Percentiles rank a stretch among this genome's conserved stretches.
Conservation (phyloP, 2,888 invertebrate species). For the Mycalesis mineus region DNA sequence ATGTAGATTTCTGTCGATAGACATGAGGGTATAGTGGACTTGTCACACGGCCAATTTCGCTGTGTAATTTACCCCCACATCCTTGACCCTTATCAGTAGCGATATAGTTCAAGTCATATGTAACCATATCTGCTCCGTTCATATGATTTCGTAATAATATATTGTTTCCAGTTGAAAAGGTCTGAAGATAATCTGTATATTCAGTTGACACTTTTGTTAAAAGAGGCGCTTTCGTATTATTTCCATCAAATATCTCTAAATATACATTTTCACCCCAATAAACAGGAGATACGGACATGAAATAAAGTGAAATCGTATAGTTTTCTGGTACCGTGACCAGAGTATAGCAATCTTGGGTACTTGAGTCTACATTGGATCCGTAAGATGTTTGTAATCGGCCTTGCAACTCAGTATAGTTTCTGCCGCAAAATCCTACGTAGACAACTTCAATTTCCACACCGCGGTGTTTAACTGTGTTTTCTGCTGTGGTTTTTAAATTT, state of each 20-base stretch:
- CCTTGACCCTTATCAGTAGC: slow-evolving; percentile 59
- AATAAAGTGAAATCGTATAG: slow-evolving; percentile 84
- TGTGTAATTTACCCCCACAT: slow-evolving; percentile 58
- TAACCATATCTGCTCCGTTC: slow-evolving; percentile 38
- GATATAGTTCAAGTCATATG: slow-evolving; percentile 55
- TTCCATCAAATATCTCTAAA: slow-evolving; percentile 65
- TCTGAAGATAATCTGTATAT: slow-evolving; percentile 37
- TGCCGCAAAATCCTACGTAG: slow-evolving; percentile 65
- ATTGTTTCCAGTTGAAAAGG: slow-evolving; percentile 84
- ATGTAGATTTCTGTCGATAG: slow-evolving; percentile 49
- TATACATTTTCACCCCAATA: slow-evolving; percentile 46
- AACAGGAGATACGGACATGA: slow-evolving; percentile 40
- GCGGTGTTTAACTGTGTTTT: slow-evolving; percentile 52
- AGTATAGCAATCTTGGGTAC: slow-evolving; percentile 76
- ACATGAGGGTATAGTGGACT: slow-evolving; percentile 64
- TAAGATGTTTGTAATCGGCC: slow-evolving; percentile 80
- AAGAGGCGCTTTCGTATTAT: slow-evolving; percentile 39
- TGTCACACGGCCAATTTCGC: slow-evolving; percentile 50
- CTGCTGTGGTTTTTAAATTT: slow-evolving; percentile 50
- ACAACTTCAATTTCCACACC: slow-evolving; percentile 83
- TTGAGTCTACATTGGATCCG: slow-evolving; percentile 6
- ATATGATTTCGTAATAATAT: slow-evolving; percentile 75
- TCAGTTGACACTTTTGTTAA: slow-evolving; percentile 39
- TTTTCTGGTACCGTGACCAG: slow-evolving; percentile 82
- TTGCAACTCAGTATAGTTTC: slow-evolving; percentile 83